phyloP scores from a whole-genome alignment of 2,797 vertebrate genomes.

The Hyperoplus lanceolatus region DNA sequence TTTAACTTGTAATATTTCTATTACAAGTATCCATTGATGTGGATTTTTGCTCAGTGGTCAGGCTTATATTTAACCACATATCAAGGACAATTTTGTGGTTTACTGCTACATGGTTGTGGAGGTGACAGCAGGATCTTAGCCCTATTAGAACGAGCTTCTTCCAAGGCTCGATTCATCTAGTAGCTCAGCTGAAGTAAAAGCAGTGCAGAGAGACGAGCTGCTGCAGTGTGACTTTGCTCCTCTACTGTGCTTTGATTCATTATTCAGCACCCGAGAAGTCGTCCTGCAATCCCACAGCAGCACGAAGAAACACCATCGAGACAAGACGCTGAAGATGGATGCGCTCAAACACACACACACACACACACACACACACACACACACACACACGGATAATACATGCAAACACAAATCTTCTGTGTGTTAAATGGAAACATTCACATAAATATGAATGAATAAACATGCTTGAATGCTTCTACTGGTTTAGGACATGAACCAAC shows the following conservation, averaged over 20 bases:
- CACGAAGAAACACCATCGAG: conserved; percentile 52
- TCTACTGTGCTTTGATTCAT: conserved; percentile 87
- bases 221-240: conserved; percentile 83
- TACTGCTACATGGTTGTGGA: conserved; percentile 43
- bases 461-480: not conserved
- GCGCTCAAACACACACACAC: conserved; percentile 2
- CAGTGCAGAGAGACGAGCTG: conserved; percentile 72
- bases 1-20: conserved; percentile 41
- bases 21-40: conserved; percentile 60
- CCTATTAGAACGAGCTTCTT: conserved; percentile 54
- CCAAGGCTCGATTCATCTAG: conserved; percentile 58
- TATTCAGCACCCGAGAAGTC: conserved; percentile 84
- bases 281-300: conserved; percentile 82
- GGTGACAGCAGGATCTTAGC: conserved; percentile 54
- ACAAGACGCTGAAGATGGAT: conserved; percentile 17
- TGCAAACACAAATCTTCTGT: conserved; percentile 25
- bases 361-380: conserved; percentile 4
- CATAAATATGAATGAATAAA: conserved; percentile 2
- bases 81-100: conserved; percentile 51
- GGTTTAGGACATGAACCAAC: conserved; percentile 41
- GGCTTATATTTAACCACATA: conserved; percentile 45
- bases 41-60: conserved; percentile 22
- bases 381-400: conserved; percentile 14
- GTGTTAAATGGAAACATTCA: conserved; percentile 21
- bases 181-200: conserved; percentile 64